Conservation (phyloP, 2,113 vertebrate genomes). For the Sapayoa aenigma region DNA sequence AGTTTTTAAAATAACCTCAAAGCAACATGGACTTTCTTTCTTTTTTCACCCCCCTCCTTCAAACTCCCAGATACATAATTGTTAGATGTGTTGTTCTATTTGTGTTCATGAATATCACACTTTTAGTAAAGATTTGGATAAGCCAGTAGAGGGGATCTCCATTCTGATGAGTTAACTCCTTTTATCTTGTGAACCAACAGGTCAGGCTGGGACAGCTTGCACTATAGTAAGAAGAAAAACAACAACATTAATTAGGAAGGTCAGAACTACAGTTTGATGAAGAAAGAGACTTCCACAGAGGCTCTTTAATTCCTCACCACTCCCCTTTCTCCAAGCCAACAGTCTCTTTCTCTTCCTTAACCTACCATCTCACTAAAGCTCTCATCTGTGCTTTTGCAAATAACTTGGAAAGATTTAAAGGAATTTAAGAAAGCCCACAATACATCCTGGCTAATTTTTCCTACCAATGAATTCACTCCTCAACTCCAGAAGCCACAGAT, state of each 20-base stretch:
- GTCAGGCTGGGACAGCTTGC: not conserved
- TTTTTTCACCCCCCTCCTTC: not conserved
- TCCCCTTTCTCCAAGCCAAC: not conserved
- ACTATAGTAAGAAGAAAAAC: constrained; percentile 7
- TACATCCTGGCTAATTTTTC: not conserved
- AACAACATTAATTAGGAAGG: constrained; percentile 46
- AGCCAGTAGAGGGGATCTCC: constrained; percentile 12
- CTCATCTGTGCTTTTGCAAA: not conserved
- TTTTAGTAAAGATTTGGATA: constrained; percentile 6
- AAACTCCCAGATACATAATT: not conserved
- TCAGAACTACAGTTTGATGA: not conserved
- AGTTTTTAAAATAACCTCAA: constrained; percentile 29
- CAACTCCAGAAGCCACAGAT: not conserved
- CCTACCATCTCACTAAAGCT: not conserved
- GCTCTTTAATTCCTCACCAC: not conserved
- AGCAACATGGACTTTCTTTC: not conserved
- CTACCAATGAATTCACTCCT: not conserved
- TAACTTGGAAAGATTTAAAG: not conserved
- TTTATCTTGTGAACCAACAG: not conserved
- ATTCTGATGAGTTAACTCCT: not conserved
- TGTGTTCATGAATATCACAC: not conserved
- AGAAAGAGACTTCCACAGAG: not conserved
- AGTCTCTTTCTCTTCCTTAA: not conserved
- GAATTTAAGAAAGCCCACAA: not conserved
- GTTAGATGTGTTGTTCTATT: not conserved